Evolutionary conservation across 1,140 invertebrate species (phyloP), one percentile per base, ranked within the genome.

Genomic region (Nixonia krombeini): DNA sequence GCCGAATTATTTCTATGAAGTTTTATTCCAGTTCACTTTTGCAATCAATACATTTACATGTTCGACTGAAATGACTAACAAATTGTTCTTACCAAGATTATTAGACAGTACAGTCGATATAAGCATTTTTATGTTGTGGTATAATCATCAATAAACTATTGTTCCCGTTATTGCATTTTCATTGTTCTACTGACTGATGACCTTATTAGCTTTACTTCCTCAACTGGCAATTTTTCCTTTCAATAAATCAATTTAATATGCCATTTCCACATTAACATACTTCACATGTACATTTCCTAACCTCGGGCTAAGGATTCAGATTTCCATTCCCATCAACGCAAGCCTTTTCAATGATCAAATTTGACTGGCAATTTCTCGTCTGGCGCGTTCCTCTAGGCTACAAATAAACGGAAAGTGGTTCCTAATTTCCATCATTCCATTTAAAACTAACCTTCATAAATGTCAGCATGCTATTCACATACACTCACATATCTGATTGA

Each of bases 221-320:
- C 29, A 31, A 31, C 12, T 31, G 29, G 29, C 12, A 31, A 31
- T 31, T 31, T 10, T 31, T 31, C 29, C 29, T 10, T 10, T 3
- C 29, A 10, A 31, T 31, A 31, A 31, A 31, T 31, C 29, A 31
- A 31, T 31, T n/a, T n/a, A n/a, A n/a, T n/a, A n/a, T n/a, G n/a
- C n/a, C n/a, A n/a, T n/a, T n/a, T n/a, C n/a, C n/a, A n/a, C n/a
- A n/a, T n/a, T n/a, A n/a, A n/a, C n/a, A n/a, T n/a, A n/a, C n/a
- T n/a, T n/a, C n/a, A n/a, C n/a, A n/a, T n/a, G n/a, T n/a, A n/a
- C n/a, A n/a, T n/a, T n/a, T n/a, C 12, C 33, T 13, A 13, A 13
- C 12, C 21, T 21, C 6, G 2, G 21, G 21, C 21, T 21, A 21
- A 21, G 6, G 21, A 21, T 21, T 6, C 6, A 21, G 33, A 35